Conservation (phyloP, 2,888 invertebrate species). For the Therioaphis trifolii region DNA sequence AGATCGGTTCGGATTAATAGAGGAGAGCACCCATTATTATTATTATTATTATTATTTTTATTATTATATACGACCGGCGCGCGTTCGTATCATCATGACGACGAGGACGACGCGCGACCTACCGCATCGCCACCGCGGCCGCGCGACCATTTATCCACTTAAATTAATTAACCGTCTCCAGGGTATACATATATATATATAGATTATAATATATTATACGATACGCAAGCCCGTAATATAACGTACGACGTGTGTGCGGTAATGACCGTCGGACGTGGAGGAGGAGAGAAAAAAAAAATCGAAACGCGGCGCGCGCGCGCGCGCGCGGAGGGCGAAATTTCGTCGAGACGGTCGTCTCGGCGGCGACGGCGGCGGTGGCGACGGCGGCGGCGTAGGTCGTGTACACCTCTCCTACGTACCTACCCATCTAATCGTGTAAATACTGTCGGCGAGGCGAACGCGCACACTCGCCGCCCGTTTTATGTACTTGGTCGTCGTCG, state of each 20-base stretch:
- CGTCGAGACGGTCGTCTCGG: neutral
- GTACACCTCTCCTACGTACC: neutral
- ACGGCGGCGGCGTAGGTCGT: neutral
- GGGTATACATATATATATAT: neutral
- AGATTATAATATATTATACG: neutral
- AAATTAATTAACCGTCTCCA: conserved; percentile 55
- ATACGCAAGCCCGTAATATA: neutral
- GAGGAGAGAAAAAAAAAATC: neutral
- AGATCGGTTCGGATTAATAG: conserved; percentile 9
- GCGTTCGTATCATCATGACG: too few species aligned
- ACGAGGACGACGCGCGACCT: conserved; percentile 46
- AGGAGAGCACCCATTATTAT: neutral
- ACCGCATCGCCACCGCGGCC: conserved; percentile 53
- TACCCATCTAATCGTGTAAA: neutral
- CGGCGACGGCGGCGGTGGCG: too few species aligned
- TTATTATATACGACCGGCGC: too few species aligned
- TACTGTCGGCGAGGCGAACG: neutral
- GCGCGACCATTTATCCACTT: conserved; percentile 56
- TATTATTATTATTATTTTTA: too few species aligned
- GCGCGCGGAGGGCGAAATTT: neutral
- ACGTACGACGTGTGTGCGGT: too few species aligned
- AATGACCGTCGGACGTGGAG: too few species aligned
- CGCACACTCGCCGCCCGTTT: neutral
- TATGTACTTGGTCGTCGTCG: neutral
- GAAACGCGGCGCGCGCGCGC: too few species aligned